These are phyloP conservation scores for Scaptomyza hsui DNA, from an alignment of 1,140 invertebrate genomes.

Conservation along the genomic window DNA sequence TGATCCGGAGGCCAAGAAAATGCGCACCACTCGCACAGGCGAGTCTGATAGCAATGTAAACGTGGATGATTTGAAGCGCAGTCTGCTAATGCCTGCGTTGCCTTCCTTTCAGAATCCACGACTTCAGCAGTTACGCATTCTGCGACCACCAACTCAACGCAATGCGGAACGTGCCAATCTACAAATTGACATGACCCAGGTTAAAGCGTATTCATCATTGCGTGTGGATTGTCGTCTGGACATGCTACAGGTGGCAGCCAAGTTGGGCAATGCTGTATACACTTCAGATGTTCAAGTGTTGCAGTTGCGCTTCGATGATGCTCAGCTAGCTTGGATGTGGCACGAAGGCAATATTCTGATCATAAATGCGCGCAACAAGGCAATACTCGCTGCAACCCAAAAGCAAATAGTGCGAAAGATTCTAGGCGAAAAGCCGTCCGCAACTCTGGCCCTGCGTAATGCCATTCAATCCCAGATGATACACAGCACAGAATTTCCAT, in stretches of 20 bases:
- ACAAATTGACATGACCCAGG: slow-evolving; percentile 28
- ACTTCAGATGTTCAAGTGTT: slow-evolving; percentile 35
- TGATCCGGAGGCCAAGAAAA: slow-evolving; percentile 36
- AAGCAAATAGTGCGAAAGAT: not conserved
- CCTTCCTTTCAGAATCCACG: slow-evolving; percentile 15
- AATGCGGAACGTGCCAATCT: slow-evolving; percentile 17
- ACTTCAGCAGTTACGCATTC: slow-evolving; percentile 41
- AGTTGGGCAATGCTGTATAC: slow-evolving; percentile 21
- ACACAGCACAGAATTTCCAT: slow-evolving; percentile 33
- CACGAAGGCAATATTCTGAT: slow-evolving; percentile 40
- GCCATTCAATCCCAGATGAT: slow-evolving; percentile 15
- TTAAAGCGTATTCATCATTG: slow-evolving; percentile 30
- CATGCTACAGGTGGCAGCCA: not conserved
- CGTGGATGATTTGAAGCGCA: slow-evolving; percentile 13
- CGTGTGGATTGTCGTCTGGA: slow-evolving; percentile 5
- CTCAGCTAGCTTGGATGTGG: slow-evolving; percentile 51
- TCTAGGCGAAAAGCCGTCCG: not conserved
- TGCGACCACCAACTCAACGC: slow-evolving; percentile 24
- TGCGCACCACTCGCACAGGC: slow-evolving; percentile 6
- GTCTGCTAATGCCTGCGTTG: slow-evolving; percentile 20
- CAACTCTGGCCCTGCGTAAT: not conserved
- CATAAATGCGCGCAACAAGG: slow-evolving; percentile 22
- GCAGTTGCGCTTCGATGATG: slow-evolving; percentile 20
- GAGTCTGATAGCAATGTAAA: not conserved
- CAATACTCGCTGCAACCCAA: slow-evolving; percentile 25